Conservation (phyloP, 2,888 invertebrate genomes). For the Nymphalis urticae region DNA sequence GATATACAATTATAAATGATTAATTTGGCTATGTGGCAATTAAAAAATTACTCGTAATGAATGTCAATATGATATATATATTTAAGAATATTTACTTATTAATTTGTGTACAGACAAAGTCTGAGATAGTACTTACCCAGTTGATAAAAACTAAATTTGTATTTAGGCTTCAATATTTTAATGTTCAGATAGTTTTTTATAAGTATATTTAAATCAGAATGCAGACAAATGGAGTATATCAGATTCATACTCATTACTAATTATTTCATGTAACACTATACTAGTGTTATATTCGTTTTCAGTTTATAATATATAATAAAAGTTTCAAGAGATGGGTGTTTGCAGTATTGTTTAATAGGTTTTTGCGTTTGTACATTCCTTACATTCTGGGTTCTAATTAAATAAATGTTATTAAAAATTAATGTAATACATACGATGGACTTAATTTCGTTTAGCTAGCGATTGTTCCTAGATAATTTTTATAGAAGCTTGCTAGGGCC, state of each 20-base stretch:
- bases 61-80: neutral
- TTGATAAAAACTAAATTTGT: conserved; percentile 18
- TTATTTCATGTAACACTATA: neutral
- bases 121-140: conserved; percentile 40
- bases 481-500: conserved; percentile 38
- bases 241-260: conserved; percentile 12
- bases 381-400: conserved; percentile 10
- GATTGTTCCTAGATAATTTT: conserved; percentile 38
- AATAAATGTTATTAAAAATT: conserved; percentile 5
- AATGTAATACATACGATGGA: conserved; percentile 1
- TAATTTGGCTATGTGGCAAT: conserved; percentile 18
- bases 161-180: conserved; percentile 28
- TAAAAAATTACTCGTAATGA: neutral
- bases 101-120: conserved; percentile 38
- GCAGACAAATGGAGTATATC: neutral
- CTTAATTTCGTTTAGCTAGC: conserved; percentile 31
- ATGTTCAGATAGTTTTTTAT: conserved; percentile 19
- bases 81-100: conserved; percentile 26
- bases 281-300: neutral
- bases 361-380: conserved; percentile 67
- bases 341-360: conserved; percentile 46
- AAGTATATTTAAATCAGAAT: neutral
- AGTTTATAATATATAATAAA: neutral
- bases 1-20: neutral
- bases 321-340: neutral